These are phyloP conservation scores for Hyphantria cunea DNA, from an alignment of 1,140 invertebrate species.

Conservation along the genomic window DNA sequence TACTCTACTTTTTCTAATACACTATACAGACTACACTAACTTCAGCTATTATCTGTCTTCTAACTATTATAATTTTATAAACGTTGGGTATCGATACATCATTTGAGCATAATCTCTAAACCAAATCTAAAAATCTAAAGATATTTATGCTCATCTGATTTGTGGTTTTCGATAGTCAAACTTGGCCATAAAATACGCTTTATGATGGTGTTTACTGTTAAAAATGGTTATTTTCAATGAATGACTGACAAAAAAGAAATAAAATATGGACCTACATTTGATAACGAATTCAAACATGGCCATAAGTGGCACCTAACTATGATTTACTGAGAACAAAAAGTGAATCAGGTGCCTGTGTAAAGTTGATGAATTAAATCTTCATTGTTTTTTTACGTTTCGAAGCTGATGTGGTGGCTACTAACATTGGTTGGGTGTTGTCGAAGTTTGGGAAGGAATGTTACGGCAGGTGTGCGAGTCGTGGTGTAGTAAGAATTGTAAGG, in stretches of 20 bases:
- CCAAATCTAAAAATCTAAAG: too few species aligned
- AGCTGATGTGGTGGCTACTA: conserved; percentile 24
- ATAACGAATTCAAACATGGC: conserved; percentile 30
- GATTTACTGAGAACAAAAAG: conserved; percentile 20
- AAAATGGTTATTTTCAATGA: conserved; percentile 6
- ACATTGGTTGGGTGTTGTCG: conserved; percentile 48
- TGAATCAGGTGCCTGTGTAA: conserved; percentile 8
- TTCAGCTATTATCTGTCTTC: too few species aligned
- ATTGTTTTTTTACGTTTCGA: conserved; percentile 32
- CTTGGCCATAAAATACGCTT: too few species aligned
- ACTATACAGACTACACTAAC: too few species aligned
- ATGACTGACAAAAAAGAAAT: conserved; percentile 9
- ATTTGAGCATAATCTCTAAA: too few species aligned
- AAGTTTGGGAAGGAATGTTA: conserved; percentile 68
- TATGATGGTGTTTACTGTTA: not conserved
- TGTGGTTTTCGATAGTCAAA: too few species aligned
- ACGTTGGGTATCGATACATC: too few species aligned
- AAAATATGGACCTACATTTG: conserved; percentile 22
- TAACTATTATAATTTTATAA: too few species aligned
- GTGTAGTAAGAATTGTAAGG: conserved; percentile 36
- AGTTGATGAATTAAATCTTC: conserved; percentile 34
- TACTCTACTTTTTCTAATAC: too few species aligned
- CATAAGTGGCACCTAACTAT: conserved; percentile 29
- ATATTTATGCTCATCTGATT: too few species aligned
- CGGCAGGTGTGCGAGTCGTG: conserved; percentile 63